Percentiles rank a stretch among this genome's conserved stretches.
Evolutionary conservation across 1,140 invertebrate genomes (phyloP).

Genomic region (Hylaeus volcanicus): DNA sequence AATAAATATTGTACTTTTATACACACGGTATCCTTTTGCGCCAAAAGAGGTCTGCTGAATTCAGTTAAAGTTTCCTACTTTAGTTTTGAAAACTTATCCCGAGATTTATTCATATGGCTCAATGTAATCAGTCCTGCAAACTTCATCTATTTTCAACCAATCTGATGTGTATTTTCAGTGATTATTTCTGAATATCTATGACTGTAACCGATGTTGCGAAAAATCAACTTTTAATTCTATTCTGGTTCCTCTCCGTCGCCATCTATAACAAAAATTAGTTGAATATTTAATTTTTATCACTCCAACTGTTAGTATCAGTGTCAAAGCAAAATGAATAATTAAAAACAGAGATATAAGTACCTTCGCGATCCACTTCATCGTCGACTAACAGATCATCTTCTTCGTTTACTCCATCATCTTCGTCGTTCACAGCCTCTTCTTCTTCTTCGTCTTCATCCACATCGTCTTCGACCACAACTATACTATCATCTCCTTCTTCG

Average conservation of each 20-base stretch:
- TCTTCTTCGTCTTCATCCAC: constrained; percentile 79
- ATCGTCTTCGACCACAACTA: constrained; percentile 73
- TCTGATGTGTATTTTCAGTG: constrained; percentile 52
- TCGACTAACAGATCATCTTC: constrained; percentile 77
- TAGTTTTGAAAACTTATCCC: constrained; percentile 49
- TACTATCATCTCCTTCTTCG: constrained; percentile 74
- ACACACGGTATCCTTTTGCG: constrained; percentile 33
- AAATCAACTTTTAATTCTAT: constrained; percentile 59
- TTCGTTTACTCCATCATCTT: constrained; percentile 76
- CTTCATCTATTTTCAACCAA: constrained; percentile 53
- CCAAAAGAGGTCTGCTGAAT: constrained; percentile 41
- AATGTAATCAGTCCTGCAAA: constrained; percentile 53
- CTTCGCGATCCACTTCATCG: constrained; percentile 74
- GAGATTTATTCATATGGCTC: constrained; percentile 66
- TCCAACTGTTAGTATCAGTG: too few species aligned
- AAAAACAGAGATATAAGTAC: constrained; percentile 39
- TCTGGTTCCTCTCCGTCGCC: constrained; percentile 71
- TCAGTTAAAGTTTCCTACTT: constrained; percentile 30
- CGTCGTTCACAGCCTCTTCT: constrained; percentile 75
- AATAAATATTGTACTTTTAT: constrained; percentile 56
- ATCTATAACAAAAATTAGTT: constrained; percentile 57
- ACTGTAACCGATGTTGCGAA: constrained; percentile 26
- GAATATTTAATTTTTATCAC: too few species aligned
- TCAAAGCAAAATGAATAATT: not conserved
- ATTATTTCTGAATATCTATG: constrained; percentile 43